Base-by-base conservation (phyloP, 2,797 vertebrate genomes). In the Centropyge bicolor region DNA sequence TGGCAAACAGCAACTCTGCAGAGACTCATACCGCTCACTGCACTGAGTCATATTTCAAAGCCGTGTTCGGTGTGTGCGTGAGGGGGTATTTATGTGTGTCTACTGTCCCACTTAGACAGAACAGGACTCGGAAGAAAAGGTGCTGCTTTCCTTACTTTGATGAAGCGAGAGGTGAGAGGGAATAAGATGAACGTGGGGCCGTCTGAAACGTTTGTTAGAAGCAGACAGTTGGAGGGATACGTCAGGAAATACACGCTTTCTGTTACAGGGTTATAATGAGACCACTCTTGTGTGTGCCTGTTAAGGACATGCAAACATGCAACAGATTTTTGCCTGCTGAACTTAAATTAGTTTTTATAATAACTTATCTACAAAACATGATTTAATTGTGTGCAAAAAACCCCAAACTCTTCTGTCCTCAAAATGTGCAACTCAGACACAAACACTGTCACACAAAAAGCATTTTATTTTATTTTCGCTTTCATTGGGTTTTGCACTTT, bases 41-140 rank as follows among this genome's bases (percentile, higher is more conserved):
- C 88, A 79, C 77, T 78, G 85, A 91, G 67, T 80, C 82, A 77
- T 11, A 90, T 86, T 89, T 93, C 90, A 93, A 93, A 93, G 84
- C 55, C 41, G 55, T 35, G 69, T 80, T 83, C 12, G 19, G 59
- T 83, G 83, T 87, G 84, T 86, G 80, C 27, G 52, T 59, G 64
- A 57, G 70, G 43, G 41, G 54, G 69, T 73, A 70, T 87, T 86
- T 83, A 57, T 86, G 79, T 76, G 76, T 27, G 36, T 85, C 65
- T 72, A 40, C 43, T 40, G 86, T 87, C 85, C 89, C 85, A 89
- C 69, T 88, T 86, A 76, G 76, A 66, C 38, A 12, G 48, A 71
- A 43, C 14, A 51, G 81, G 76, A 74, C 72, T 65, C 59, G 38
- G 41, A 70, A 62, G 17, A 65, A 85, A 81, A 60, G 62, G 13